Conservation (phyloP, 2,797 vertebrate species). For the Dromococcyx pavoninus region DNA sequence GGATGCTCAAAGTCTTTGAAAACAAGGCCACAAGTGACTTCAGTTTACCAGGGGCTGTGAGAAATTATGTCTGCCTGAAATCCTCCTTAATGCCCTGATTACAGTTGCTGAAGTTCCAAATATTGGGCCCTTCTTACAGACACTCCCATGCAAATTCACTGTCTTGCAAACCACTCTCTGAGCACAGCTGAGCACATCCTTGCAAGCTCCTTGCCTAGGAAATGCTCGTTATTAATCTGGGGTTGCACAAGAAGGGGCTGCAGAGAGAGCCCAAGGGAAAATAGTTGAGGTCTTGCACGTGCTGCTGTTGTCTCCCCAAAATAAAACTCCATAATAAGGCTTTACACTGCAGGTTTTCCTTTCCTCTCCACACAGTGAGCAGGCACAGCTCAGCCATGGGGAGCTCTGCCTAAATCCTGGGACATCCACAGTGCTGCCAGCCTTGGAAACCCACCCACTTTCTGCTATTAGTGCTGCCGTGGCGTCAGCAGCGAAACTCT, state of each 20-base stretch:
- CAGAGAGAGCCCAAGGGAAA: background rate
- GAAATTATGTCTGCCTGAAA: background rate
- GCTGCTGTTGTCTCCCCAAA: fast-evolving
- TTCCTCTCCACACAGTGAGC: fast-evolving
- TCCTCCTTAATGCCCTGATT: background rate
- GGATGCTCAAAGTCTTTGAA: background rate
- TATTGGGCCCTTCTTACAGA: background rate
- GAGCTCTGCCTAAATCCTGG: background rate
- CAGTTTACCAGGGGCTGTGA: background rate
- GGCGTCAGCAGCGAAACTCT: background rate
- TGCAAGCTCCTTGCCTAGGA: background rate
- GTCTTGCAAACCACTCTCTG: fast-evolving
- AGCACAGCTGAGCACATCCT: background rate
- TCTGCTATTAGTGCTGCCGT: background rate
- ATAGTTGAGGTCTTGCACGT: background rate
- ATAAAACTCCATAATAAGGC: background rate
- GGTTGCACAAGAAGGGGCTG: background rate
- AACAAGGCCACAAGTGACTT: background rate
- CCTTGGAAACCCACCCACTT: background rate
- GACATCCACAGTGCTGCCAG: background rate
- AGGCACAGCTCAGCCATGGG: background rate
- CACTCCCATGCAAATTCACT: fast-evolving
- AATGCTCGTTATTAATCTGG: background rate
- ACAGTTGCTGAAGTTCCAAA: background rate
- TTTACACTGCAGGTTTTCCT: background rate